Evolutionary conservation across 2,888 invertebrate species (phyloP).

Genomic region (Drosophila meridiana): DNA sequence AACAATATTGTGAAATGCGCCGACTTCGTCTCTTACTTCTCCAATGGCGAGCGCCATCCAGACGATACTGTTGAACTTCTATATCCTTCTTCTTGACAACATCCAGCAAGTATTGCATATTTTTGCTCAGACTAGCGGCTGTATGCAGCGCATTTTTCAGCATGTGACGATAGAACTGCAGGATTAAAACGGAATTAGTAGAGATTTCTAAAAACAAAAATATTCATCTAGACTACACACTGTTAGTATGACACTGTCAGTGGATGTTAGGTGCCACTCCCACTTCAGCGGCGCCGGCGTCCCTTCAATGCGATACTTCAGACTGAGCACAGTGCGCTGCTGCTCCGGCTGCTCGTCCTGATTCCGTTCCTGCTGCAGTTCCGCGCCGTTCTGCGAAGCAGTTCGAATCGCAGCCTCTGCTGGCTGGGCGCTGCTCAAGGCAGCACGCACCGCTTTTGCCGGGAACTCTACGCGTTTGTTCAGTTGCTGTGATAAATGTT

Average conservation of each 20-base stretch:
- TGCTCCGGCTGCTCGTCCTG: not conserved
- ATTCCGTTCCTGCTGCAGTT: not conserved
- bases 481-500: slow-evolving; percentile 53
- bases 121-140: slow-evolving; percentile 51
- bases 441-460: slow-evolving; percentile 53
- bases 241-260: slow-evolving; percentile 29
- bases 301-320: slow-evolving; percentile 75
- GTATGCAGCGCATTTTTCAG: slow-evolving; percentile 60
- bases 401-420: slow-evolving; percentile 27
- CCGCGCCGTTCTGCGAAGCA: not conserved
- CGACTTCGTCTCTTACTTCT: slow-evolving; percentile 61
- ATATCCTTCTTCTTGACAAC: slow-evolving; percentile 78
- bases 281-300: slow-evolving; percentile 64
- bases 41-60: slow-evolving; percentile 75
- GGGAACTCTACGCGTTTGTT: slow-evolving; percentile 81
- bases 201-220: no score
- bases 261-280: slow-evolving; percentile 68
- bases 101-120: slow-evolving; percentile 63
- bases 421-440: slow-evolving; percentile 46
- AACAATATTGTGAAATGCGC: no score
- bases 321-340: slow-evolving; percentile 35
- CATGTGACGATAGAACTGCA: slow-evolving; percentile 69
- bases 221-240: not conserved
- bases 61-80: slow-evolving; percentile 81
- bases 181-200: not conserved